Percentiles rank a stretch among this genome's conserved stretches.
Evolutionary conservation across 2,113 vertebrate species (phyloP).

Genomic region (Paramisgurnus dabryanus): DNA sequence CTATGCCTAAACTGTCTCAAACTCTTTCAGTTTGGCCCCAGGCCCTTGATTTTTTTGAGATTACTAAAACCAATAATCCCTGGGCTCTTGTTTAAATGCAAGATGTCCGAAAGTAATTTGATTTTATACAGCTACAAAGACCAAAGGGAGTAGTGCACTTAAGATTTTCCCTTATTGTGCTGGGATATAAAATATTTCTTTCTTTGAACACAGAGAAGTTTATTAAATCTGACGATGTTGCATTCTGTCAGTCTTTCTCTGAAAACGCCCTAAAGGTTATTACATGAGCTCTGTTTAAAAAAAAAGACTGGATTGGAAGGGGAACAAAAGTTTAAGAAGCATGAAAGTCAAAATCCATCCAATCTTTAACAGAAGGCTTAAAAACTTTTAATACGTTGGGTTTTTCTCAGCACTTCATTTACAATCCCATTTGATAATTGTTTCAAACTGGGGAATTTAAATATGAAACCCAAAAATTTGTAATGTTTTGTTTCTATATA

Average conservation of each 20-base stretch:
- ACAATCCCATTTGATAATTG: slow-evolving; percentile 5
- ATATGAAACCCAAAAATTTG: slow-evolving; percentile 7
- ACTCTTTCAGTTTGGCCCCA: too few species aligned
- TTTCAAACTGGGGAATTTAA: not conserved
- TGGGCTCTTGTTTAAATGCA: slow-evolving; percentile 25
- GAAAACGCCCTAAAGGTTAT: slow-evolving; percentile 1
- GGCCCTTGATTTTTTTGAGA: not conserved
- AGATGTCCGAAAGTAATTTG: slow-evolving; percentile 21
- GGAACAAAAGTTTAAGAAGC: not conserved
- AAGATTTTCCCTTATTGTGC: not conserved
- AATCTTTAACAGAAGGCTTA: not conserved
- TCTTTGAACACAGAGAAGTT: not conserved
- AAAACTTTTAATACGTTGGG: not conserved
- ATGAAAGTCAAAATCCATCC: not conserved
- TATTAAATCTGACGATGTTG: slow-evolving; percentile 5
- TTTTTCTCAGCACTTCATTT: slow-evolving; percentile 21
- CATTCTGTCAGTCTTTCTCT: slow-evolving; percentile 25
- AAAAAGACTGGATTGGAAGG: slow-evolving; percentile 2
- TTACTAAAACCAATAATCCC: slow-evolving; percentile 24
- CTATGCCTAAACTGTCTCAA: too few species aligned
- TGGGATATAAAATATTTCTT: slow-evolving; percentile 1
- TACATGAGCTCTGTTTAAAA: slow-evolving; percentile 9
- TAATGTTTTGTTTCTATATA: slow-evolving; percentile 12
- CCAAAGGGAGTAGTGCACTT: not conserved
- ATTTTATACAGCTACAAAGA: not conserved